Evolutionary conservation across 2,797 vertebrate genomes (phyloP).

Genomic region (Pangasius macronema): DNA sequence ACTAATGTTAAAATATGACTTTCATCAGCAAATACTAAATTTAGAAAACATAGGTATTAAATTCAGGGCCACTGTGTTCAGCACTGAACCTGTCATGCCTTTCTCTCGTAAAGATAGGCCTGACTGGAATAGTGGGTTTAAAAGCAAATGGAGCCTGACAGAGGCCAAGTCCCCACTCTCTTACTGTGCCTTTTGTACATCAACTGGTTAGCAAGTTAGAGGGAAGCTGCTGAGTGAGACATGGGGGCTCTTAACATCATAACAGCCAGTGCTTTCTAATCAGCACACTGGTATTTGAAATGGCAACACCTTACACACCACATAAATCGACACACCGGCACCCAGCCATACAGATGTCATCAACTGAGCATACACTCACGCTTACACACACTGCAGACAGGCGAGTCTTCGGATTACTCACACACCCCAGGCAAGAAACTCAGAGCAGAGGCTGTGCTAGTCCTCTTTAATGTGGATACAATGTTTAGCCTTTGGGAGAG

Average conservation of each 20-base stretch:
- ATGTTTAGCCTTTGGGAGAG: not conserved
- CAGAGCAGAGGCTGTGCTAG: not conserved
- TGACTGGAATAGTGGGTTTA: not conserved
- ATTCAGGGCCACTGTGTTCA: not conserved
- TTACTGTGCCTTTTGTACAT: not conserved
- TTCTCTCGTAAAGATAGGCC: not conserved
- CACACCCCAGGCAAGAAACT: not conserved
- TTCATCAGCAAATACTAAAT: not conserved
- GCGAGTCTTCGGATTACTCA: not conserved
- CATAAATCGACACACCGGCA: not conserved
- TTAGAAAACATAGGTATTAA: not conserved
- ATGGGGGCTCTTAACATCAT: not conserved
- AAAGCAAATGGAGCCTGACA: not conserved
- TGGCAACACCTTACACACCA: not conserved
- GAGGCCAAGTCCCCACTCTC: not conserved
- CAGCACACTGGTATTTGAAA: slow-evolving; percentile 18
- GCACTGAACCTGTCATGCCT: not conserved
- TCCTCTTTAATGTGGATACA: not conserved
- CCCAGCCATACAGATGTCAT: not conserved
- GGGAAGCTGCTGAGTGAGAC: not conserved
- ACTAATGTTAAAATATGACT: not conserved
- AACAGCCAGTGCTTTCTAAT: not conserved
- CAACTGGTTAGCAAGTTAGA: not conserved
- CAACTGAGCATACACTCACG: not conserved
- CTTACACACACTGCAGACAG: slow-evolving; percentile 4